Evolutionary conservation across 2,888 invertebrate species (phyloP).

Genomic region (Cephus rjabovi): DNA sequence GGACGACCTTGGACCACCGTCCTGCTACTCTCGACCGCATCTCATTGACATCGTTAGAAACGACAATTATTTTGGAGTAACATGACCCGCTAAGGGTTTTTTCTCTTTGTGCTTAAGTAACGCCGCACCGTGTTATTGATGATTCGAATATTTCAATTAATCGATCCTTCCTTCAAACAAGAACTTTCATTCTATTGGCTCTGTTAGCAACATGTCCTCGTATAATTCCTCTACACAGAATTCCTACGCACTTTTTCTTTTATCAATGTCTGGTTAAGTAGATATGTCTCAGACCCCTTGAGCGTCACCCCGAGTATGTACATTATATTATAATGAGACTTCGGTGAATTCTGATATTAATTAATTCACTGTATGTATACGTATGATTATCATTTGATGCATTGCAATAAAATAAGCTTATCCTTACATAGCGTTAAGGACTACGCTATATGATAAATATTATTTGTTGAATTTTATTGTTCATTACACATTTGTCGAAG

Average conservation of each 20-base stretch:
- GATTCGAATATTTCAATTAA: background rate
- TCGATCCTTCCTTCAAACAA: background rate
- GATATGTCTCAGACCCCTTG: background rate
- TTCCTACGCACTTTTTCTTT: background rate
- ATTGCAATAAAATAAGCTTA: background rate
- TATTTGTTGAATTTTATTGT: background rate
- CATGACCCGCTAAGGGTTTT: background rate
- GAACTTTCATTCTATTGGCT: background rate
- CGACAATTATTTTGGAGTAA: conserved; percentile 24
- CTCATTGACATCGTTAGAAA: conserved; percentile 50
- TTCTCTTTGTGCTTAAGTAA: background rate
- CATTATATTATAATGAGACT: background rate
- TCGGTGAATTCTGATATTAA: background rate
- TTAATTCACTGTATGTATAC: background rate
- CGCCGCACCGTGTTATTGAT: background rate
- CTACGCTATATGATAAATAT: background rate
- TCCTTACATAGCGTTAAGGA: background rate
- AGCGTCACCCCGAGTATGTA: background rate
- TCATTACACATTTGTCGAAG: background rate
- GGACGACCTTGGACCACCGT: conserved; percentile 51
- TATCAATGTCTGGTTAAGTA: background rate
- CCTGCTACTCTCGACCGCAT: conserved; percentile 39
- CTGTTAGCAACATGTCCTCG: background rate
- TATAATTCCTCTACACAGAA: background rate
- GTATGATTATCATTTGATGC: background rate